A percentile compares a stretch with the other conserved stretches of the same genome.
Conservation (phyloP, 2,888 invertebrate genomes). For the Drosophila recens region DNA sequence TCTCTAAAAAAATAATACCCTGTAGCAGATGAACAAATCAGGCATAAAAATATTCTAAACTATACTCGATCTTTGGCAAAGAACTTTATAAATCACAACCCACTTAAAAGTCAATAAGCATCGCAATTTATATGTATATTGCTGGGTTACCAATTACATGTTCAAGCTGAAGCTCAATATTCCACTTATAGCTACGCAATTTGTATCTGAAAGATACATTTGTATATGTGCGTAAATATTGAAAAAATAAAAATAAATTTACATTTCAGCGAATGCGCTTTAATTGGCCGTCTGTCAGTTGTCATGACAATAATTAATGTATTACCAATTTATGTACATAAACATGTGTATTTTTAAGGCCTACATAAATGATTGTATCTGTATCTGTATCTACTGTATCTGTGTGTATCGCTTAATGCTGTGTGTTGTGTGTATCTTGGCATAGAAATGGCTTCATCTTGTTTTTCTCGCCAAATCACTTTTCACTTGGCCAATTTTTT, state of each 20-base stretch:
- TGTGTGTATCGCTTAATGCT: neutral
- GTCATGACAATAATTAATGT: conserved; percentile 77
- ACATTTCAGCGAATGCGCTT: conserved; percentile 66
- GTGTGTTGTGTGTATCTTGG: conserved; percentile 61
- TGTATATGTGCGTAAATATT: conserved; percentile 8
- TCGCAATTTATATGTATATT: conserved; percentile 45
- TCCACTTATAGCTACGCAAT: conserved; percentile 25
- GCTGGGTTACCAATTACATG: conserved; percentile 59
- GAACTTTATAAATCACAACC: conserved; percentile 23
- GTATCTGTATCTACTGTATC: conserved; percentile 29
- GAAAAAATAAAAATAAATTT: conserved; percentile 56
- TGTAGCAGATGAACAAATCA: neutral
- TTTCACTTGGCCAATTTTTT: conserved; percentile 50
- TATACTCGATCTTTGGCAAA: conserved; percentile 2
- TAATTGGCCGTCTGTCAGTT: conserved; percentile 79
- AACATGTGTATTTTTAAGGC: conserved; percentile 54
- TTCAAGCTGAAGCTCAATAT: conserved; percentile 36
- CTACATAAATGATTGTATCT: conserved; percentile 20
- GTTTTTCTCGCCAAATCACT: conserved; percentile 39
- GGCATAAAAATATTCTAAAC: neutral
- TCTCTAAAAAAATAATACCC: neutral
- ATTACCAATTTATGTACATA: conserved; percentile 67
- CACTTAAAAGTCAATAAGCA: conserved; percentile 58
- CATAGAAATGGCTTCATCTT: conserved; percentile 53
- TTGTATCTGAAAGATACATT: conserved; percentile 9